Evolutionary conservation across 2,797 vertebrate genomes (phyloP).

Genomic region (Peromyscus eremicus): DNA sequence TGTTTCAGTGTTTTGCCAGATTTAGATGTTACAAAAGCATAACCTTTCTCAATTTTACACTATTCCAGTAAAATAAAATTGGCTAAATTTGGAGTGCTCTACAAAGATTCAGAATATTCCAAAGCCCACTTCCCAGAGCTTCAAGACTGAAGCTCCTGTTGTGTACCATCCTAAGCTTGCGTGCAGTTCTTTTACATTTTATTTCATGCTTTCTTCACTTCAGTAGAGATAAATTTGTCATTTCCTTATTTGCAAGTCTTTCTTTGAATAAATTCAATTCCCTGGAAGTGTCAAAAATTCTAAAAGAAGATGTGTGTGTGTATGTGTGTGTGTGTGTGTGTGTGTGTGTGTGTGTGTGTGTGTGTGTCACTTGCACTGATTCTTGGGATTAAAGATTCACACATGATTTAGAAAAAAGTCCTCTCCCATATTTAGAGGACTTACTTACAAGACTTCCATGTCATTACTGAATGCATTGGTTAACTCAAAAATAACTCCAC

Average conservation of each 20-base stretch:
- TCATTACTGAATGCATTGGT: not conserved
- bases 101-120: not conserved
- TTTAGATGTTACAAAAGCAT: constrained; percentile 40
- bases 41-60: constrained; percentile 32
- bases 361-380: not conserved
- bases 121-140: not conserved
- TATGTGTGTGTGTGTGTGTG: no score
- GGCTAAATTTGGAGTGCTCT: not conserved
- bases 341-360: no score
- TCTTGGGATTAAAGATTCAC: constrained; percentile 43
- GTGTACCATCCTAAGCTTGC: not conserved
- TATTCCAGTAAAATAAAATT: constrained; percentile 26
- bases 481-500: constrained; percentile 17
- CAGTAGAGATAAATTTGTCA: not conserved
- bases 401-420: constrained; percentile 5
- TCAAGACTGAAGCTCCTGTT: not conserved
- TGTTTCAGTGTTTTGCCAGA: constrained; percentile 45
- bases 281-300: constrained; percentile 41
- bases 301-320: not conserved
- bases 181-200: not conserved
- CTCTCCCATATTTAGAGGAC: not conserved
- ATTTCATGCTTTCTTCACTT: not conserved
- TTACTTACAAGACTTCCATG: not conserved
- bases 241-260: constrained; percentile 41
- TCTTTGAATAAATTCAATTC: constrained; percentile 56